Percentiles rank a stretch among this genome's conserved stretches.
Evolutionary conservation across 1,140 invertebrate genomes (phyloP).

Genomic region (Drosophila sp.): DNA sequence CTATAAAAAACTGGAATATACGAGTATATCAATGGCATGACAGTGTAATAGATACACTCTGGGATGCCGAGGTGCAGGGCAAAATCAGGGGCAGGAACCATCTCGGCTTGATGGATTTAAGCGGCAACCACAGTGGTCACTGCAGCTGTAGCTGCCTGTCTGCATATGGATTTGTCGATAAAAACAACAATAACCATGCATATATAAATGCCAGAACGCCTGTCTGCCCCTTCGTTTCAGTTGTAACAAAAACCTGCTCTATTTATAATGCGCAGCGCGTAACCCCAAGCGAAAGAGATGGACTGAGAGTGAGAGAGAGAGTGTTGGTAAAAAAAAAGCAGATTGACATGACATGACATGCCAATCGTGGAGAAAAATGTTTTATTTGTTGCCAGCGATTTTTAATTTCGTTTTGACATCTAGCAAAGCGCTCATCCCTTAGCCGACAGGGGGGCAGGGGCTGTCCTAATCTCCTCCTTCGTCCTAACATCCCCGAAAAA

Average conservation of each 20-base stretch:
- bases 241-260: slow-evolving; percentile 39
- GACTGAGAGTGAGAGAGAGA: neutral
- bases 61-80: slow-evolving; percentile 7
- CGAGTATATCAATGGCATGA: slow-evolving; percentile 38
- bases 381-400: slow-evolving; percentile 47
- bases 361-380: slow-evolving; percentile 63
- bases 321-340: slow-evolving; percentile 18
- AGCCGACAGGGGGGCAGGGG: too few species aligned
- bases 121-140: slow-evolving; percentile 36
- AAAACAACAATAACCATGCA: slow-evolving; percentile 50
- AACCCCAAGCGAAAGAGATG: neutral
- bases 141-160: slow-evolving; percentile 21
- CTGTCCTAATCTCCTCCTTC: too few species aligned
- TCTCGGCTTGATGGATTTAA: slow-evolving; percentile 58
- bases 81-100: slow-evolving; percentile 6
- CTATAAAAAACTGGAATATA: slow-evolving; percentile 26
- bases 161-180: slow-evolving; percentile 61
- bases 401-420: slow-evolving; percentile 40
- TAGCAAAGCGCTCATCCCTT: slow-evolving; percentile 16
- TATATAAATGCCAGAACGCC: neutral
- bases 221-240: neutral
- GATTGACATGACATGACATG: slow-evolving; percentile 66
- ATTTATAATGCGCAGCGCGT: slow-evolving; percentile 56
- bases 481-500: neutral
- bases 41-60: neutral